Conservation (phyloP, 2,113 vertebrate species). For the Micronycteris hirsuta region DNA sequence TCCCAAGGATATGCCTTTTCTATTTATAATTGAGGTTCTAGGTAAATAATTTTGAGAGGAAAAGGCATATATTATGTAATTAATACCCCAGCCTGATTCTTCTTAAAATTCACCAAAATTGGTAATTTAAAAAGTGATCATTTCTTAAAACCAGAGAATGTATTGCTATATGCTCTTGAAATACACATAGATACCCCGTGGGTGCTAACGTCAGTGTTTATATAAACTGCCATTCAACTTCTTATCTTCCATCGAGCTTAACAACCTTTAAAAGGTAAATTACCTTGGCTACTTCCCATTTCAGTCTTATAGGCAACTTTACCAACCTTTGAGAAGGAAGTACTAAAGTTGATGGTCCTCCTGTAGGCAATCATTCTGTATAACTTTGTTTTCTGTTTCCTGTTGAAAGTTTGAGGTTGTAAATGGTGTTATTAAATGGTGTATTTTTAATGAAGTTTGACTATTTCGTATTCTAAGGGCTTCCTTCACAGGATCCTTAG, state of each 20-base stretch:
- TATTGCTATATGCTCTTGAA: not conserved
- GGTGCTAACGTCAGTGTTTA: constrained; percentile 17
- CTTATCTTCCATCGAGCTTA: constrained; percentile 34
- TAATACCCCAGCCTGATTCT: not conserved
- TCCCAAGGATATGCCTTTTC: not conserved
- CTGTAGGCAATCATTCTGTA: not conserved
- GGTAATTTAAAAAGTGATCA: not conserved
- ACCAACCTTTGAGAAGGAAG: constrained; percentile 20
- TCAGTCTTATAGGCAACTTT: not conserved
- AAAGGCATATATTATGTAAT: not conserved
- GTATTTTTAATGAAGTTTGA: constrained; percentile 56
- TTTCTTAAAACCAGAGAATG: constrained; percentile 9
- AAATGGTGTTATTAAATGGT: constrained; percentile 43
- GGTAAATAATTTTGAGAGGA: not conserved
- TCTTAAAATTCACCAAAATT: not conserved
- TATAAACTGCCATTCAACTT: constrained; percentile 23
- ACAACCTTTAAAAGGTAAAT: constrained; percentile 58
- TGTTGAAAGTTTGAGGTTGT: constrained; percentile 32
- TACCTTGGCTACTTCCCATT: not conserved
- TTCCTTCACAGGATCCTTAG: not conserved
- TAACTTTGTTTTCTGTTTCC: constrained; percentile 38
- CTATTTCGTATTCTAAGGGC: not conserved
- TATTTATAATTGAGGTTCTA: not conserved
- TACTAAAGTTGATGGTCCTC: not conserved
- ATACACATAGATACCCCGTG: not conserved